Evolutionary conservation across 2,113 vertebrate species (phyloP).

Genomic region (Engraulis encrasicolus): DNA sequence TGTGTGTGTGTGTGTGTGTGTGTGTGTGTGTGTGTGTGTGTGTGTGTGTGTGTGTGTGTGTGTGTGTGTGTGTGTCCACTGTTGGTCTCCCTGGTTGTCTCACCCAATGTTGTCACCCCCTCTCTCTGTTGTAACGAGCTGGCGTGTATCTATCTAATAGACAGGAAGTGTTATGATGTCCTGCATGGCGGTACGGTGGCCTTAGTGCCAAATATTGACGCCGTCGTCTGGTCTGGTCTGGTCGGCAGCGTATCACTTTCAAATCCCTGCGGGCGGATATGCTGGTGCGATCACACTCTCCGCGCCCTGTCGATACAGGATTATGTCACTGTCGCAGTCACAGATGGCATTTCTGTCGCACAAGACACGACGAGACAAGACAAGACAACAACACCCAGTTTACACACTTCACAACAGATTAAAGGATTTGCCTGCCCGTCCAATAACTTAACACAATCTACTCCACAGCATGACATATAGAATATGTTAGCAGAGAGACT

Average conservation of each 20-base stretch:
- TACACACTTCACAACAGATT: neutral
- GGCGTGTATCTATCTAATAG: neutral
- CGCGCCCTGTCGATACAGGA: neutral
- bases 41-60: too few relatives aligned
- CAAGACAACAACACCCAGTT: neutral
- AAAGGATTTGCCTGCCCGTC: slow-evolving; percentile 11
- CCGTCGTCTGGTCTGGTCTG: too few relatives aligned
- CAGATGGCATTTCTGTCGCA: neutral
- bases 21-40: too few relatives aligned
- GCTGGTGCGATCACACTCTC: neutral
- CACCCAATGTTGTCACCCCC: too few relatives aligned
- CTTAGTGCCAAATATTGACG: slow-evolving; percentile 8
- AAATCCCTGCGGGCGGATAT: neutral
- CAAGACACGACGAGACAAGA: too few relatives aligned
- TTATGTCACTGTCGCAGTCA: too few relatives aligned
- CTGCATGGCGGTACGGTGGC: too few relatives aligned
- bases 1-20: too few relatives aligned
- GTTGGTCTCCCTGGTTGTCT: too few relatives aligned
- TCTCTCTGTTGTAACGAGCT: neutral
- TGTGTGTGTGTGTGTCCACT: too few relatives aligned
- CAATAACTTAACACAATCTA: neutral
- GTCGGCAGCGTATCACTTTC: slow-evolving; percentile 10
- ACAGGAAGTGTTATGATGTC: neutral
- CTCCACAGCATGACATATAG: neutral
- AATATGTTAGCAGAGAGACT: neutral